A percentile compares a stretch with the other conserved stretches of the same genome.
Evolutionary conservation across 2,113 vertebrate genomes (phyloP).

Genomic region (Sciurus niger): DNA sequence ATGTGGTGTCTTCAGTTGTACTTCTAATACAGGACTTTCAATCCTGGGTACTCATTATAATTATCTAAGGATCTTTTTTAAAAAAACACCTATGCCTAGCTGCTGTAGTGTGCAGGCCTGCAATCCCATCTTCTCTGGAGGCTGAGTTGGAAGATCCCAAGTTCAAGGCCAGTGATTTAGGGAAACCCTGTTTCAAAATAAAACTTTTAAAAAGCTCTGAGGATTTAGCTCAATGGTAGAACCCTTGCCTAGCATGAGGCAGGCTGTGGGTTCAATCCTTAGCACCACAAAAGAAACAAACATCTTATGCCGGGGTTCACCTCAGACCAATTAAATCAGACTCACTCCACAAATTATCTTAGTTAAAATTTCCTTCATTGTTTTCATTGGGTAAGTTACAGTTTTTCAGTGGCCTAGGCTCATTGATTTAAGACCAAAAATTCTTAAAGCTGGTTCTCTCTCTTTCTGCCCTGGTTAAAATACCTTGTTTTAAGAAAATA

Average conservation of each 20-base stretch:
- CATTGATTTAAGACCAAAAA: not conserved
- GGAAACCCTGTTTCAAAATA: not conserved
- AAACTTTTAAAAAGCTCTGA: not conserved
- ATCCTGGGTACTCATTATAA: not conserved
- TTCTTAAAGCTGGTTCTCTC: not conserved
- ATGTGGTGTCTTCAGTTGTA: not conserved
- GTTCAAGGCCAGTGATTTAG: not conserved
- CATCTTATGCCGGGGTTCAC: not conserved
- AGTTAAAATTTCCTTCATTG: constrained; percentile 48
- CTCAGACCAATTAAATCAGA: constrained; percentile 21
- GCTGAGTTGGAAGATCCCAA: not conserved
- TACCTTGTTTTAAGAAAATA: constrained; percentile 19
- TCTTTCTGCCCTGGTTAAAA: not conserved
- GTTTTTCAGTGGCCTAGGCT: not conserved
- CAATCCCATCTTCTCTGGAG: not conserved
- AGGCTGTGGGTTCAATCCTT: not conserved
- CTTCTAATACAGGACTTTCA: constrained; percentile 7
- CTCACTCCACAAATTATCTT: not conserved
- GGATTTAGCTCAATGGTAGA: not conserved
- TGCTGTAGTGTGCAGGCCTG: not conserved
- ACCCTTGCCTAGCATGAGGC: not conserved
- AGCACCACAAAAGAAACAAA: not conserved
- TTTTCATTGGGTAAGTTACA: constrained; percentile 46
- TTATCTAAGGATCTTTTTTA: not conserved
- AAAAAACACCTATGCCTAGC: not conserved